Base-by-base conservation (phyloP, 2,888 invertebrate genomes). In the Craniophora ligustri region DNA sequence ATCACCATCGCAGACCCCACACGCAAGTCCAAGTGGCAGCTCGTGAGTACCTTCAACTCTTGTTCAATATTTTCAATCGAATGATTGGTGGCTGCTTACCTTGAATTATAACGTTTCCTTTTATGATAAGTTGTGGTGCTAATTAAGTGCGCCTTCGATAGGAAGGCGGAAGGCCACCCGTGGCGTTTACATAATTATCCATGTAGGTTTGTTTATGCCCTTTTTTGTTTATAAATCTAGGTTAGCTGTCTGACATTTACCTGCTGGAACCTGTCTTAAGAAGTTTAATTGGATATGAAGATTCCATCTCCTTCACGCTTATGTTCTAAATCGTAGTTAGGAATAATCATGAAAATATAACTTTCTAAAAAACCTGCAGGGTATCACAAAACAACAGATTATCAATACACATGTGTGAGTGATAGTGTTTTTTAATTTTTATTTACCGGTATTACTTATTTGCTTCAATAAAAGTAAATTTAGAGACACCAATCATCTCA, bases 11-110 rank as follows among this genome's bases (percentile, higher is more conserved):
- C 95, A 10, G 98, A 98, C 87, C 96, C 96, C 28, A 95, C 96
- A 55, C 94, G 97, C 63, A 97, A 97, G 88, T 96, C 96, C 56
- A 97, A 97, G 91, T 98, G 98, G 98, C 97, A 96, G 85, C 95
- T 97, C 95, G 98, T 97, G 84, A 94, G 93, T 88, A 59, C 53
- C 57, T 66, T 39, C 48, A 41, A 67, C 35, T 65, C n/a, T 62
- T 66, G 56, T 51, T 61, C 47, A 46, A 54, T 56, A 50, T 66
- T 69, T 64, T 65, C 53, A 15, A 57, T 72, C 69, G 68, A 75
- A 69, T 64, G 65, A 66, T 67, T 56, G 65, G 74, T 78, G 76
- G 58, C 79, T 61, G 88, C 67, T 90, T 79, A 82, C 92, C 92
- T 92, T 92, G 91, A 86, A 72, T 69, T 68, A 64, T 79, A 80